A percentile compares a stretch with the other conserved stretches of the same genome.
phyloP scores from a whole-genome alignment of 2,797 vertebrate genomes.

The Jordanella pulchra region DNA sequence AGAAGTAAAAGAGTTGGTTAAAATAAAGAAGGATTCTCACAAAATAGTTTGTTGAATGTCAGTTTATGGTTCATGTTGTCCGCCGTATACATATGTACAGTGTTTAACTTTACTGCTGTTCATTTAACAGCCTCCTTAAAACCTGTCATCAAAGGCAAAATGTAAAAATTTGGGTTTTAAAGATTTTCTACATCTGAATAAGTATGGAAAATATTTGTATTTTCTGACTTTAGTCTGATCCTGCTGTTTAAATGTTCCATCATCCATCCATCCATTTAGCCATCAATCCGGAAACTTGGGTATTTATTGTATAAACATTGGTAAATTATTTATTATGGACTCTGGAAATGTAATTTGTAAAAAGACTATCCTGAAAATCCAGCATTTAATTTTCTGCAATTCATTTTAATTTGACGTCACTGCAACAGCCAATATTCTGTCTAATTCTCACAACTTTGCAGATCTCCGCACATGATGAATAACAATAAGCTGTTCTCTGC shows the following conservation, averaged over 20 bases:
- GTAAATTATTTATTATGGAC: background rate
- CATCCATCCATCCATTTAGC: too few species aligned
- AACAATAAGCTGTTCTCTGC: background rate
- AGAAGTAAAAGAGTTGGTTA: slow-evolving; percentile 26
- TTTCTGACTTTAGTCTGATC: background rate
- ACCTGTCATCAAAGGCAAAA: background rate
- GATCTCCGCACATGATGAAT: background rate
- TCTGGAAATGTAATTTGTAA: background rate
- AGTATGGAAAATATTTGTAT: background rate
- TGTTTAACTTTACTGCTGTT: background rate
- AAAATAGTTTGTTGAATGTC: slow-evolving; percentile 33
- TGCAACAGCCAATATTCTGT: background rate
- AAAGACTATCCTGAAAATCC: background rate
- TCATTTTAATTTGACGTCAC: background rate
- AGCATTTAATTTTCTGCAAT: background rate
- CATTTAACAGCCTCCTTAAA: background rate
- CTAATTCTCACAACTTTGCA: background rate
- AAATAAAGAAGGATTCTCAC: slow-evolving; percentile 30
- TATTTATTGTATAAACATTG: background rate
- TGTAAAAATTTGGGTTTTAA: background rate
- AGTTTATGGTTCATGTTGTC: slow-evolving; percentile 1
- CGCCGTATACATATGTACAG: background rate
- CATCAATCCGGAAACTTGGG: background rate
- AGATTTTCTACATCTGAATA: background rate
- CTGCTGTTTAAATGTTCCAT: background rate